Evolutionary conservation across 2,797 vertebrate genomes (phyloP), one percentile per base, ranked within the genome.

Genomic region (Diplodus sargus): DNA sequence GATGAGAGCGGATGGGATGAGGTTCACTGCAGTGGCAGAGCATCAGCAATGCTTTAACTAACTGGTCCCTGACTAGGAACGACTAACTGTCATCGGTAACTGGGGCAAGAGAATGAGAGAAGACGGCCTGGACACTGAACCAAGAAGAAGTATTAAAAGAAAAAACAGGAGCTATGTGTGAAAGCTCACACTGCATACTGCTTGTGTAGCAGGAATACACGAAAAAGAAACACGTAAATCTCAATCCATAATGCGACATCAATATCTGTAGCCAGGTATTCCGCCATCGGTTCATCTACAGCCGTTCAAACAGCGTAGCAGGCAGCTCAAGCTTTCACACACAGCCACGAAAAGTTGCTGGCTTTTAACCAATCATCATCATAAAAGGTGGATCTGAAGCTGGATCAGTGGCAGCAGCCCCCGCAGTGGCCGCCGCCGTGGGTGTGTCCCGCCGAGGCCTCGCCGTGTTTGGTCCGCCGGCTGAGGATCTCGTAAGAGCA

Each of bases 401-500:
- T 17, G 1, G 59, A 66, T 96, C 95, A 98, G 89, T 97, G 97
- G 93, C 97, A 98, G 94, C 97, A 98, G 90, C 97, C 96, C 6
- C 96, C 97, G 16, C 97, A 98, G 92, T 96, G 97, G 22, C 95
- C 94, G 1, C 96, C 96, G 0, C 94, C 89, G 18, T 97, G 97
- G 68, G 95, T 93, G 66, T 97, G 97, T 67, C 96, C 96, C 9
- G 94, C 92, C 4, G 93, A 94, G 15, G 92, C 93, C 85, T 97
- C 97, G 63, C 97, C 97, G 22, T 96, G 97, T 83, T 97, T 96
- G 86, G 97, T 99, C 88, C 96, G 95, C 76, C 97, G 95, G 92
- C 97, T 98, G 85, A 98, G 95, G 90, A 99, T 98, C 92, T 99
- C 97, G 2, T 98, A 98, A 77, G 97, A 96, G 85, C 96, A 97